Conservation (phyloP, 1,140 invertebrate species). For the Drosophila sp. region DNA sequence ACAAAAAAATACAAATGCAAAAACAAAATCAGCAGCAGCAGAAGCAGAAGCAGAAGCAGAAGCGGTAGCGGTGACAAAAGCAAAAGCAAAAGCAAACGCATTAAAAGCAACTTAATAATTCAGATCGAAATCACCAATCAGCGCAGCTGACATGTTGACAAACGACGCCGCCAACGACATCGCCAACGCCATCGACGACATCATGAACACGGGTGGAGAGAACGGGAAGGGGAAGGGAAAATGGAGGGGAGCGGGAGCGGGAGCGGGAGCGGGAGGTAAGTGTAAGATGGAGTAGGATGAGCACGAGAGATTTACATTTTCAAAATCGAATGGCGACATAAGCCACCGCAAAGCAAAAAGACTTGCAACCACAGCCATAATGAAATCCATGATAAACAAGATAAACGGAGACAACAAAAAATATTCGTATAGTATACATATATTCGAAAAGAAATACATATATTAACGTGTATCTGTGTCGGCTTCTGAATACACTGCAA, state of each 20-base stretch:
- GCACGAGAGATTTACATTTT: conserved; percentile 81
- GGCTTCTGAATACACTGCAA: not conserved
- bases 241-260: not conserved
- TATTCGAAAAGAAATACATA: not conserved
- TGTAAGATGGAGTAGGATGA: conserved; percentile 44
- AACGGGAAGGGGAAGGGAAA: not conserved
- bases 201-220: not conserved
- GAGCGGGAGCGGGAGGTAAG: not conserved
- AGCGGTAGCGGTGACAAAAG: conserved; percentile 20
- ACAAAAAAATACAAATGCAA: conserved; percentile 4
- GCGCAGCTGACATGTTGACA: conserved; percentile 78
- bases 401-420: conserved; percentile 68
- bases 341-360: conserved; percentile 81
- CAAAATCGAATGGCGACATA: conserved; percentile 81
- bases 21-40: too few relatives aligned
- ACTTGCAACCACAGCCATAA: conserved; percentile 76
- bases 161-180: conserved; percentile 65
- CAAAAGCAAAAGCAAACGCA: conserved; percentile 71
- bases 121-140: conserved; percentile 81
- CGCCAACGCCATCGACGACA: conserved; percentile 17
- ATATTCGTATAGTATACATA: conserved; percentile 11
- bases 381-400: conserved; percentile 80
- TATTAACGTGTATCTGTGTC: not conserved
- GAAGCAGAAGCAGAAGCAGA: conserved; percentile 8
- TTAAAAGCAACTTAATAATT: conserved; percentile 83